Evolutionary conservation across 2,797 vertebrate species (phyloP), one percentile per base, ranked within the genome.

Genomic region (Poeciliopsis infans): DNA sequence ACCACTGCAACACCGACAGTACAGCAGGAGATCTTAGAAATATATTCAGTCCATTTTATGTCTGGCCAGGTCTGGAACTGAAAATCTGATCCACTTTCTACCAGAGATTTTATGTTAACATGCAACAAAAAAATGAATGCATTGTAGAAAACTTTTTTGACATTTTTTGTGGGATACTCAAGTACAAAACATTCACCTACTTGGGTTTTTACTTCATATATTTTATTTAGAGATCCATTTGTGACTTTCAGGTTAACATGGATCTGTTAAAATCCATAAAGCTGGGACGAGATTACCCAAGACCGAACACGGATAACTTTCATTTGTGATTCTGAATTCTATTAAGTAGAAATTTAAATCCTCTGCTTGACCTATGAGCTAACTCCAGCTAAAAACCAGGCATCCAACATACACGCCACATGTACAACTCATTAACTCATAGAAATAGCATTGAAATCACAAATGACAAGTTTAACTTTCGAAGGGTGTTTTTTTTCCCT

Each of bases 1-100:
- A 84, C 80, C 88, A 85, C 49, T 10, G 78, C 71, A 74, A 25
- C 16, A 59, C 80, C 72, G 66, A 70, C 72, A 74, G 75, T 28
- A 31, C 55, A 49, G 18, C 75, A 55, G n/a, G 79, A 64, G 59
- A 61, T 23, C 49, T 53, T 51, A 23, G 18, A 51, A 6, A 51
- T 10, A 66, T 23, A 66, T 8, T 39, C 33, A 1, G 33, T 66
- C 64, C 2, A 25, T 41, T 68, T 68, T 41, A 39, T 8, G 31
- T 10, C 11, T 25, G 64, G 13, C 3, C 31, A 4, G 33, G 8
- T 15, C 16, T 4, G 36, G 12, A 68, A 25, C 64, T 12, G 23
- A 41, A 13, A 68, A 25, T 41, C 36, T 68, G 36, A 25, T 41
- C 36, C 10, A 23, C 16, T 68, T 25, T 41, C 64, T 68, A 68